Percentiles rank a stretch among this genome's conserved stretches.
These are phyloP conservation scores for Diploscapter pachys DNA, from an alignment of 1,140 invertebrate species.

Conservation along the genomic window DNA sequence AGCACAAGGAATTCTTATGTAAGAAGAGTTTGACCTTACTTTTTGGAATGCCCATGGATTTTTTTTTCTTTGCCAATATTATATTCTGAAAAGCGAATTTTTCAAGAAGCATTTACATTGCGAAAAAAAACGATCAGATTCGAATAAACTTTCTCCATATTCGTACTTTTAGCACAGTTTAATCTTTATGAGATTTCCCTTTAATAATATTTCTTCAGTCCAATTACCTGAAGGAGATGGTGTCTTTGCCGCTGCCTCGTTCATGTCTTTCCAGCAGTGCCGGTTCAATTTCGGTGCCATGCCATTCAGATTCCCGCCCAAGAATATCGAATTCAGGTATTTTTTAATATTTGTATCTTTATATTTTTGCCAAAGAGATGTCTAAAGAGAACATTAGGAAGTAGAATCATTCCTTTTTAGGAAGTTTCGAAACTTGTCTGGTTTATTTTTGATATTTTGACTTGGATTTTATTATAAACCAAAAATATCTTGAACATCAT, in stretches of 20 bases:
- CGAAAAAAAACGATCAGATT: too few relatives aligned
- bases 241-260: conserved; percentile 32
- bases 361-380: too few relatives aligned
- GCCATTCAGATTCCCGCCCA: conserved; percentile 76
- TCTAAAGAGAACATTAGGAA: too few relatives aligned
- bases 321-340: conserved; percentile 3
- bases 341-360: conserved; percentile 58
- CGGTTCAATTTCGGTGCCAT: conserved; percentile 77
- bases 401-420: too few relatives aligned
- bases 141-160: too few relatives aligned
- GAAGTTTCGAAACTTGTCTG: too few relatives aligned
- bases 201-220: neutral
- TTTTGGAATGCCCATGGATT: neutral
- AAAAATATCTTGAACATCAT: too few relatives aligned
- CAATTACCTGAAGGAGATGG: conserved; percentile 15
- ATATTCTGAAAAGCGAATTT: too few relatives aligned
- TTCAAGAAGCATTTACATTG: too few relatives aligned
- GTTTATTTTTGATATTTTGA: too few relatives aligned
- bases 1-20: conserved; percentile 20
- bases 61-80: neutral
- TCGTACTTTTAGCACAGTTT: too few relatives aligned
- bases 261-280: conserved; percentile 43
- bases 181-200: neutral
- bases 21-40: neutral
- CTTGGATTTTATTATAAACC: too few relatives aligned